Evolutionary conservation across 2,888 invertebrate species (phyloP), one percentile per base, ranked within the genome.

Genomic region (Apocheima hispidaria): DNA sequence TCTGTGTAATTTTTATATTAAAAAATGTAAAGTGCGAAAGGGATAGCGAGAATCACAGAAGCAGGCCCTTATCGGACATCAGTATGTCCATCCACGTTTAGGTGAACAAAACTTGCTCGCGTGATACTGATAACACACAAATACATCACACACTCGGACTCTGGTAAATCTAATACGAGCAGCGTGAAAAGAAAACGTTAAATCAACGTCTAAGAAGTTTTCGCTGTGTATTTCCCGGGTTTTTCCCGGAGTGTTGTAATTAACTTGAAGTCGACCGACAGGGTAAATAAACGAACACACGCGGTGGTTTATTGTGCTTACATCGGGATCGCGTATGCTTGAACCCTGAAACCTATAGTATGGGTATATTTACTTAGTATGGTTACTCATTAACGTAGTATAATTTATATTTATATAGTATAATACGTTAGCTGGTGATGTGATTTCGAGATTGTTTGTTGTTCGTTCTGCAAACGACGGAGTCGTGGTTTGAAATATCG

Each of bases 201-300:
- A 40, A 51, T 51, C 30, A 51, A 51, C 51, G 51, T 51, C 40
- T 20, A 14, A 21, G 4, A n/a, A 38, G 23, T 50, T 51, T 26
- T 40, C 23, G n/a, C 23, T 51, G 51, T 41, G 40, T 26, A 26
- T 38, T 9, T 10, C 35, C 33, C 23, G 51, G 50, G 28, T 26
- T 51, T 51, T 51, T 51, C 18, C 51, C 51, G 9, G 30, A 51
- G 41, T 30, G 51, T 30, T 18, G 28, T 51, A 51, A 51, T 51
- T 51, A 51, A 51, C 38, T 28, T n/a, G 20, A 28, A 40, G 40
- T 28, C n/a, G 18, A 23, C 40, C 38, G 20, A 14, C 26, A 7
- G 40, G 12, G 51, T 28, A 28, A 40, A 30, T 51, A 51, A 50
- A 51, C 30, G 30, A 51, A 28, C 38, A 12, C 16, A 26, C 35